Evolutionary conservation across 2,888 invertebrate species (phyloP).

Genomic region (Iphiclides podalirius): DNA sequence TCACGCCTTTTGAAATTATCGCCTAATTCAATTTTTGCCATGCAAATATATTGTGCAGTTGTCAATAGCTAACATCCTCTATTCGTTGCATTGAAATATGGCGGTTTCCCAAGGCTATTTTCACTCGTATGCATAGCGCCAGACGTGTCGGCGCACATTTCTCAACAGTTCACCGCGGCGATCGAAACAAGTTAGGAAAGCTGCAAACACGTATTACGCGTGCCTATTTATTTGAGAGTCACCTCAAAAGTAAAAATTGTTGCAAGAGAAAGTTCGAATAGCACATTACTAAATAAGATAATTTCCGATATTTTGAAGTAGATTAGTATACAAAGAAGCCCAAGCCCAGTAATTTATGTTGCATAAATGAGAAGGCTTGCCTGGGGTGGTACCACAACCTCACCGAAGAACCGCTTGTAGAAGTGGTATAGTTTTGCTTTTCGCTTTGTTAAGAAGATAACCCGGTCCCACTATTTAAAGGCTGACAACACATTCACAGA

Average conservation of each 20-base stretch:
- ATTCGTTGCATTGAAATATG: conserved; percentile 11
- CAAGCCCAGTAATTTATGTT: too few relatives aligned
- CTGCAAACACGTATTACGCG: conserved; percentile 12
- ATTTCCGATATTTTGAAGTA: not conserved
- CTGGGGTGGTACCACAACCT: too few relatives aligned
- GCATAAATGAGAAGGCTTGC: too few relatives aligned
- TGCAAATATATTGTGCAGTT: conserved; percentile 1
- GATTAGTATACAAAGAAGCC: too few relatives aligned
- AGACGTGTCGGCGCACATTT: conserved; percentile 11
- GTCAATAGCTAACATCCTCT: conserved; percentile 11
- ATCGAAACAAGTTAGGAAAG: conserved; percentile 20
- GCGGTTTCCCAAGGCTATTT: conserved; percentile 14
- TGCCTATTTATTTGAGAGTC: conserved; percentile 15
- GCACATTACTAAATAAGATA: not conserved
- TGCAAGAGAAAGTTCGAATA: conserved; percentile 8
- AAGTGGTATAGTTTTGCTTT: too few relatives aligned
- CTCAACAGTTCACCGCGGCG: conserved; percentile 15
- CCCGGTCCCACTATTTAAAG: too few relatives aligned
- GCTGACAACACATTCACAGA: too few relatives aligned
- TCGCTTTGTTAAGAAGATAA: too few relatives aligned
- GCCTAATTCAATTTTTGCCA: too few relatives aligned
- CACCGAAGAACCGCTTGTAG: too few relatives aligned
- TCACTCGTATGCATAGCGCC: conserved; percentile 12
- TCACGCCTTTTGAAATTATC: too few relatives aligned
- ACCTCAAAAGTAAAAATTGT: conserved; percentile 16